phyloP scores from a whole-genome alignment of 2,888 invertebrate species.

The Tinea pellionella region DNA sequence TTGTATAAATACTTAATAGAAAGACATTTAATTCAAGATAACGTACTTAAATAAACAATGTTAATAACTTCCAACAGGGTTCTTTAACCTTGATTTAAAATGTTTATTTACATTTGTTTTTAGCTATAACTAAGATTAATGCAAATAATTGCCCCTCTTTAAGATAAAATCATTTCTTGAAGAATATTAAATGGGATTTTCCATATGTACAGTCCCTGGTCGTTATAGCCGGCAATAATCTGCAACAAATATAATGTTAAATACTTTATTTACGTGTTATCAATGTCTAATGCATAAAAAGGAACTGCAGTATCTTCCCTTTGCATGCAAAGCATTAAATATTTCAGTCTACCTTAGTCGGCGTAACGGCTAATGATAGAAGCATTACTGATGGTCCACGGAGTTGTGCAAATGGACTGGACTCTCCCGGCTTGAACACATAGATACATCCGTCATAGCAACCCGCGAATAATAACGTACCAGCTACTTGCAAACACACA shows the following conservation, averaged over 20 bases:
- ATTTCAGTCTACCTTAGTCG: constrained; percentile 64
- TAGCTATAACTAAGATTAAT: no score
- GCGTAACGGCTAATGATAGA: constrained; percentile 75
- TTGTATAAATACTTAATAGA: constrained; percentile 6
- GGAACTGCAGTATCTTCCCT: no score
- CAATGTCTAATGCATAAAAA: no score
- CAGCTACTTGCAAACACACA: constrained; percentile 75
- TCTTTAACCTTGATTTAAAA: no score
- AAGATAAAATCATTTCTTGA: constrained; percentile 53
- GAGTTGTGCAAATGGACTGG: constrained; percentile 71
- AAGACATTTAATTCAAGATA: no score
- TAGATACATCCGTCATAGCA: constrained; percentile 85
- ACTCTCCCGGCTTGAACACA: constrained; percentile 70
- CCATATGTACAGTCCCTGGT: constrained; percentile 73
- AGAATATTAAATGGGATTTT: constrained; percentile 68
- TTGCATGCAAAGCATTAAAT: no score
- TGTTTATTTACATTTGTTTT: no score
- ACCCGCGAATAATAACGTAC: constrained; percentile 75
- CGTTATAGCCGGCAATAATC: constrained; percentile 78
- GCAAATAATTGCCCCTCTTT: no score
- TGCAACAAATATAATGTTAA: constrained; percentile 48
- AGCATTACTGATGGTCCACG: constrained; percentile 78
- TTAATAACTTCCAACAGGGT: no score
- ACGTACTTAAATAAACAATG: no score
- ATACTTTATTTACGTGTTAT: no score